Percentiles rank a stretch among this genome's conserved stretches.
Conservation (phyloP, 1,140 invertebrate species). For the fruit fly (Drosophila melanogaster) region Release_6_plus_ISO1_MT NT_037436.4:14059001-14059500, state of each 20-base stretch:
- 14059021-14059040: constrained; percentile 17
- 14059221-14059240: neutral
- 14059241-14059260: too few relatives aligned
- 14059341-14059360: constrained; percentile 11
- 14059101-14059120: neutral
- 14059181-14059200: neutral
- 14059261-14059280: too few relatives aligned
- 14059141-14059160: neutral
- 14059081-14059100: constrained; percentile 12
- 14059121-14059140: too few relatives aligned
- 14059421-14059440: constrained; percentile 6
- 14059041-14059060: constrained; percentile 13
- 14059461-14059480: constrained; percentile 18
- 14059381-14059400: constrained; percentile 19
- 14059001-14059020: neutral
- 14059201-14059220: neutral
- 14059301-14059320: neutral
- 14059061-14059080: neutral
- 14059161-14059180: too few relatives aligned
- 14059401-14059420: constrained; percentile 1
- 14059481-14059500: constrained; percentile 32
- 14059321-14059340: neutral
- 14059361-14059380: constrained; percentile 17
- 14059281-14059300: too few relatives aligned
- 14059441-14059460: constrained; percentile 39